Conservation (phyloP, 2,797 vertebrate species). For the Crocodylus rhombifer region DNA sequence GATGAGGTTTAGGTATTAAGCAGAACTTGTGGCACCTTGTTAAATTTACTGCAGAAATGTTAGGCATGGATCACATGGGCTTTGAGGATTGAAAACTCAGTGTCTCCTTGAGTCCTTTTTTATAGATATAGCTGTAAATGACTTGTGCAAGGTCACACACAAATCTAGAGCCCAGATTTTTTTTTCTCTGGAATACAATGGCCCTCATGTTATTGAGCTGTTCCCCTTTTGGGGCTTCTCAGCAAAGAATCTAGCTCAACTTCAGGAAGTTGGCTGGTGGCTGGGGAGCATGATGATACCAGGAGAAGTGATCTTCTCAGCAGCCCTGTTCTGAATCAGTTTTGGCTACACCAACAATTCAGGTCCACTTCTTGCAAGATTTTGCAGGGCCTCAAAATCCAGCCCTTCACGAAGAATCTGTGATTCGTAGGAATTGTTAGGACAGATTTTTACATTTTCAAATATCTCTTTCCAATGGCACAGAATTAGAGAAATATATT, state of each 20-base stretch:
- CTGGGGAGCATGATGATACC: not conserved
- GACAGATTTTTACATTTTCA: not conserved
- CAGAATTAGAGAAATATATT: conserved; percentile 25
- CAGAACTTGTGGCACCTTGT: too few species aligned
- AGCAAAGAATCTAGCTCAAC: not conserved
- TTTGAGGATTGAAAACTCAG: too few species aligned
- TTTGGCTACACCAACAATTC: not conserved
- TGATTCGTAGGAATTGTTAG: not conserved
- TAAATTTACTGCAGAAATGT: too few species aligned
- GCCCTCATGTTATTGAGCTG: fast-evolving
- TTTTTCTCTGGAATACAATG: not conserved
- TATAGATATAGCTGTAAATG: not conserved
- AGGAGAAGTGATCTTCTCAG: not conserved
- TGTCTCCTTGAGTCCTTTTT: too few species aligned
- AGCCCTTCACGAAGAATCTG: not conserved
- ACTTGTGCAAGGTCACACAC: not conserved
- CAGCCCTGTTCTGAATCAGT: not conserved
- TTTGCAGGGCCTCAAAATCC: not conserved
- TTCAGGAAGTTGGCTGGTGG: not conserved
- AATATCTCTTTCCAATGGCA: not conserved
- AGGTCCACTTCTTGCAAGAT: not conserved
- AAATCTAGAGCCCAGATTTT: not conserved
- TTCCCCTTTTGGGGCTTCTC: not conserved
- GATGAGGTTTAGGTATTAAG: too few species aligned
- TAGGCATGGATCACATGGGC: too few species aligned